A percentile compares a stretch with the other conserved stretches of the same genome.
These are phyloP conservation scores for Brachionus sp. DNA, from an alignment of 1,140 invertebrate species.

Conservation along the genomic window DNA sequence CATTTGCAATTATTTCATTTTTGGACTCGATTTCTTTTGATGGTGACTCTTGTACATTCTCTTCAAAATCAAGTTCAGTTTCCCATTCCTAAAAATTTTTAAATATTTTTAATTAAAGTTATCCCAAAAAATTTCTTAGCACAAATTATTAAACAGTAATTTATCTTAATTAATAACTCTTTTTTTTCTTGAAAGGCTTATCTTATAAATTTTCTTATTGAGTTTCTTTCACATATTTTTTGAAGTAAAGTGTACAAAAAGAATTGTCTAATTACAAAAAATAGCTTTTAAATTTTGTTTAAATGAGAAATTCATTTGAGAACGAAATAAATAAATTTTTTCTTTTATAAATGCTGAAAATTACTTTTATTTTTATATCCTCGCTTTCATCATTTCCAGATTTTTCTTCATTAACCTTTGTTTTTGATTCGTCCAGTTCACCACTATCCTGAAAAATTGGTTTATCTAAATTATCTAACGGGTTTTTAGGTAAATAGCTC, in stretches of 20 bases:
- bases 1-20: not conserved
- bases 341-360: no score
- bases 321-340: no score
- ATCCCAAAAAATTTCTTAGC: not conserved
- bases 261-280: no score
- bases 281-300: no score
- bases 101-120: not conserved
- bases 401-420: not conserved
- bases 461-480: conserved; percentile 23
- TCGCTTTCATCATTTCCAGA: not conserved
- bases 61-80: conserved; percentile 17
- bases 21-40: not conserved
- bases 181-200: no score
- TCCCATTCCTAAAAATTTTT: not conserved
- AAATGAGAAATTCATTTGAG: no score
- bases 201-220: no score
- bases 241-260: no score
- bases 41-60: not conserved
- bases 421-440: not conserved
- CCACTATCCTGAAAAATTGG: not conserved
- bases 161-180: no score
- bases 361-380: no score
- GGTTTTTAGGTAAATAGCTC: conserved; percentile 16
- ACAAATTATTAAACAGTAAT: no score
- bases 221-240: no score